Percentiles rank a stretch among this genome's conserved stretches.
Conservation (phyloP, 1,140 invertebrate species). For the Leptonema lineaticorne region DNA sequence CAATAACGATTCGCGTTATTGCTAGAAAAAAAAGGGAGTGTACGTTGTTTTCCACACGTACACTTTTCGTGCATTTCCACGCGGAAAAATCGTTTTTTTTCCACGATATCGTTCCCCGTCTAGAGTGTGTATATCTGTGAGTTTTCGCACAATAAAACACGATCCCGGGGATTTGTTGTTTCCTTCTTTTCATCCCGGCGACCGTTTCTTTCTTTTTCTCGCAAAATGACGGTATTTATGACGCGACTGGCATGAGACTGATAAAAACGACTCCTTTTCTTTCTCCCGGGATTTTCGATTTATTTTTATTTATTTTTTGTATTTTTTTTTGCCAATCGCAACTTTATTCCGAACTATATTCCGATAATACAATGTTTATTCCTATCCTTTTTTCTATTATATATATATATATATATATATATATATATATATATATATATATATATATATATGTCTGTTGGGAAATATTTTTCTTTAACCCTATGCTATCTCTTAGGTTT, state of each 20-base stretch:
- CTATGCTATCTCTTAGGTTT: no score
- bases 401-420: not conserved
- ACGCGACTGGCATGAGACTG: constrained; percentile 40
- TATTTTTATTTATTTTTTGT: no score
- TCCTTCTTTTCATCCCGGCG: no score
- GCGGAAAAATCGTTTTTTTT: not conserved
- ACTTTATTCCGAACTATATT: not conserved
- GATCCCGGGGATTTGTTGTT: constrained; percentile 41
- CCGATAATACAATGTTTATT: not conserved
- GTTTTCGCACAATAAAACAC: constrained; percentile 43
- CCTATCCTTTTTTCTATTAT: no score
- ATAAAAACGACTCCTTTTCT: constrained; percentile 26
- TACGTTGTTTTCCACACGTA: not conserved
- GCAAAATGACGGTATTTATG: constrained; percentile 42
- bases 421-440: not conserved
- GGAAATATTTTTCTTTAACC: not conserved
- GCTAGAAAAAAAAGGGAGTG: no score
- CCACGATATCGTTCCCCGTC: constrained; percentile 17
- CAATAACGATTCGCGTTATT: not conserved
- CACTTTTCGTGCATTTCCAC: not conserved
- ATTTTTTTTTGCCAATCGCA: not conserved
- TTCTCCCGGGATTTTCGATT: not conserved
- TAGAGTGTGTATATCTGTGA: constrained; percentile 39
- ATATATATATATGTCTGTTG: not conserved
- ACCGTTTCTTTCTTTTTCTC: constrained; percentile 33